Percentiles rank a stretch among this genome's conserved stretches.
These are phyloP conservation scores for Lypha dubia DNA, from an alignment of 2,888 invertebrate genomes.

Conservation along the genomic window DNA sequence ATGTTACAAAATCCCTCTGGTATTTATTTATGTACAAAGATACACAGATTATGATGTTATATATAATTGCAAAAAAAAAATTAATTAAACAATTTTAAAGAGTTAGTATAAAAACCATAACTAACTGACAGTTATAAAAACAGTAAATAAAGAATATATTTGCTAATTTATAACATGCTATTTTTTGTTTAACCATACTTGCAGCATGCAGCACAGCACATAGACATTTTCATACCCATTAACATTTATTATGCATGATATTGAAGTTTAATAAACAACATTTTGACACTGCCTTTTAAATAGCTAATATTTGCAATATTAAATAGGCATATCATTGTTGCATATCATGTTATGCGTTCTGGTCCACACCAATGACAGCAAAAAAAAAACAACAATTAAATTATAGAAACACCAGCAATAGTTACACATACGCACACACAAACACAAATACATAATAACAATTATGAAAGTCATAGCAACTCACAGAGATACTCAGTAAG, in stretches of 20 bases:
- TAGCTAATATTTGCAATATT: slow-evolving; percentile 54
- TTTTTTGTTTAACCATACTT: background rate
- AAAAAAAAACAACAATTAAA: background rate
- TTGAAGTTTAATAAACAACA: slow-evolving; percentile 44
- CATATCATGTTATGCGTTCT: slow-evolving; percentile 37
- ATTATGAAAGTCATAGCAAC: background rate
- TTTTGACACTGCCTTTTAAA: slow-evolving; percentile 58
- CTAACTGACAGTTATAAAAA: slow-evolving; percentile 46
- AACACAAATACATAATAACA: background rate
- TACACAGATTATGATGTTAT: background rate
- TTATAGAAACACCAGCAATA: background rate
- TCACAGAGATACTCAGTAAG: too few relatives aligned
- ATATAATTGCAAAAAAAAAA: slow-evolving; percentile 1
- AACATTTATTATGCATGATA: slow-evolving; percentile 25
- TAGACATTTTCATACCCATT: background rate
- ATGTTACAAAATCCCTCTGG: background rate
- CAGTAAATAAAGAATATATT: slow-evolving; percentile 43
- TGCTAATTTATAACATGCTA: slow-evolving; percentile 42
- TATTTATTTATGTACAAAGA: background rate
- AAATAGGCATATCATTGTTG: slow-evolving; percentile 54
- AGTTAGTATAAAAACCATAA: slow-evolving; percentile 8
- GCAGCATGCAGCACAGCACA: background rate
- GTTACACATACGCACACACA: too few relatives aligned
- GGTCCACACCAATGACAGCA: background rate
- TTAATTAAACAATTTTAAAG: background rate